Percentiles rank a stretch among this genome's conserved stretches.
These are phyloP conservation scores for Drosophila koepferae DNA, from an alignment of 2,888 invertebrate genomes.

Conservation along the genomic window DNA sequence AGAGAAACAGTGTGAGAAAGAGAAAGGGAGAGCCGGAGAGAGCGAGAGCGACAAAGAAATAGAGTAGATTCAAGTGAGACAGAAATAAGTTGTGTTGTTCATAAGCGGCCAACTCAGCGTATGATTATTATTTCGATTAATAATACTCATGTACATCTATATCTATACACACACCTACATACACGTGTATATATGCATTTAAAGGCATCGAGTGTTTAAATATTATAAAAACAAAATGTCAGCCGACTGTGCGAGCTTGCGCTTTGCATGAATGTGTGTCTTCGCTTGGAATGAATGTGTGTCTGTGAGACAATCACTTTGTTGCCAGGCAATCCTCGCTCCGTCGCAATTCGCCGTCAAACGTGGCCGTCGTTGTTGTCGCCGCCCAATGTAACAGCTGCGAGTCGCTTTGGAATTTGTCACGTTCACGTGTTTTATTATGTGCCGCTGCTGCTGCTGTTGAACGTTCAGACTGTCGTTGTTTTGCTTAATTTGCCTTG, in stretches of 20 bases:
- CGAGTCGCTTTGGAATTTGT: constrained; percentile 76
- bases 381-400: constrained; percentile 65
- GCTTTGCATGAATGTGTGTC: constrained; percentile 20
- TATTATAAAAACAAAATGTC: constrained; percentile 74
- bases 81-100: constrained; percentile 21
- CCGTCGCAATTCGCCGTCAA: constrained; percentile 53
- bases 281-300: constrained; percentile 15
- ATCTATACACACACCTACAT: neutral
- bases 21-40: constrained; percentile 5
- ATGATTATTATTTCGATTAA: constrained; percentile 78
- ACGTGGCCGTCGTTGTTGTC: constrained; percentile 31
- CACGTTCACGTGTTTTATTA: constrained; percentile 82
- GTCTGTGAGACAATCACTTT: constrained; percentile 53
- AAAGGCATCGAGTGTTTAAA: constrained; percentile 38
- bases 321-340: constrained; percentile 64
- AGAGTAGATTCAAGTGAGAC: constrained; percentile 1
- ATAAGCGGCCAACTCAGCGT: constrained; percentile 64
- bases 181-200: neutral
- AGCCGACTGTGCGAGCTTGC: constrained; percentile 43
- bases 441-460: constrained; percentile 41
- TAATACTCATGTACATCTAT: constrained; percentile 9
- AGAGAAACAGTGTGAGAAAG: neutral
- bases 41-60: neutral
- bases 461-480: constrained; percentile 36
- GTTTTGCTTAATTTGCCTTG: constrained; percentile 54